A percentile compares a stretch with the other conserved stretches of the same genome.
phyloP scores from a whole-genome alignment of 2,113 vertebrate species.

The Protobothrops flavoviridis region DNA sequence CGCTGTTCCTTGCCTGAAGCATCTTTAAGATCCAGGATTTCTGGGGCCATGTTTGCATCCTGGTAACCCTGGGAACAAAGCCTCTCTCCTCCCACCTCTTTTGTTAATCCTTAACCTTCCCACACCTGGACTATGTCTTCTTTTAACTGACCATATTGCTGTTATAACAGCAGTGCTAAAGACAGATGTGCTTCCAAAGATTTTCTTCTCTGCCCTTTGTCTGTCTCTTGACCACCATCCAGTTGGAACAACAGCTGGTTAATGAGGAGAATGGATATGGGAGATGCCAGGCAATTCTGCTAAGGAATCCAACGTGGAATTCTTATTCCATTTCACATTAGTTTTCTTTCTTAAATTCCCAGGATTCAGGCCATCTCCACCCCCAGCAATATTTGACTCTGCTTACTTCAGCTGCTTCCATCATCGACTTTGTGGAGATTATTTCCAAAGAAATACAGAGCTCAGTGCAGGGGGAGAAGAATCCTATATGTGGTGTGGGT shows the following conservation, averaged over 20 bases:
- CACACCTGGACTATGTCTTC: conserved; percentile 4
- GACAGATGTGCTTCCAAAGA: neutral
- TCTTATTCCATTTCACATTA: neutral
- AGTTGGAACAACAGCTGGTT: neutral
- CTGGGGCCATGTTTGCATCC: neutral
- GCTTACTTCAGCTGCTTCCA: neutral
- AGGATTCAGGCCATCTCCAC: neutral
- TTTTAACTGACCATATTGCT: neutral
- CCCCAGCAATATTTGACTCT: neutral
- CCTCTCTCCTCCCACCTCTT: neutral
- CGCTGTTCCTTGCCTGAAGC: neutral
- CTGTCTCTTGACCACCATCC: neutral
- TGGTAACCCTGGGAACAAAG: neutral
- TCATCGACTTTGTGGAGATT: neutral
- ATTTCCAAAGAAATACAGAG: neutral
- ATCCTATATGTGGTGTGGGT: neutral
- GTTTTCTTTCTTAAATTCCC: neutral
- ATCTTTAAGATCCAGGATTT: neutral
- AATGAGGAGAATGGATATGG: neutral
- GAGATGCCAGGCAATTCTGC: neutral
- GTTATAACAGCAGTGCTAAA: neutral
- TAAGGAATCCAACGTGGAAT: neutral
- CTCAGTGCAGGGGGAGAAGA: neutral
- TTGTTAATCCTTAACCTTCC: neutral
- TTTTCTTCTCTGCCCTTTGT: neutral